Percentiles rank a stretch among this genome's conserved stretches.
These are phyloP conservation scores for Pachycephala philippinensis DNA, from an alignment of 2,113 vertebrate species.

Conservation along the genomic window DNA sequence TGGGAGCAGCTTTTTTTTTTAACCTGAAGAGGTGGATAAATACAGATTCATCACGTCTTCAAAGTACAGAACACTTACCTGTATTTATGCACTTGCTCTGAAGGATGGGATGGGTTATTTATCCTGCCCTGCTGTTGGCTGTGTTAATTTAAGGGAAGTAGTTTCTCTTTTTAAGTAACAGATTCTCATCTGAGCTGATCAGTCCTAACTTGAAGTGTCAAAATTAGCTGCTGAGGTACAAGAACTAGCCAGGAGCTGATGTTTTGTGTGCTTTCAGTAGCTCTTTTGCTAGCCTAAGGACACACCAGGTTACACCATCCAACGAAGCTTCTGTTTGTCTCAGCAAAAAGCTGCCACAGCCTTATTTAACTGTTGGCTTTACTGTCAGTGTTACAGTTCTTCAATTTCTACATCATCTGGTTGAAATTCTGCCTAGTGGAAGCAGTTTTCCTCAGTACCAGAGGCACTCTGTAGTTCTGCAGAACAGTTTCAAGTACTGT, in stretches of 20 bases:
- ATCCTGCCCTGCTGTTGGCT: neutral
- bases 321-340: neutral
- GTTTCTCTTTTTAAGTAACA: neutral
- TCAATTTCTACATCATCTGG: neutral
- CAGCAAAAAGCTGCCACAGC: neutral
- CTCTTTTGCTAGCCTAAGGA: neutral
- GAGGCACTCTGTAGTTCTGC: neutral
- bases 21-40: neutral
- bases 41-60: neutral
- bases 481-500: neutral
- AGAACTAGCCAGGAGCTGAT: neutral
- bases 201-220: neutral
- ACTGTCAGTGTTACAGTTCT: neutral
- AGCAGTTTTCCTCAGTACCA: neutral
- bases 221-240: neutral
- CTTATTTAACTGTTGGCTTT: neutral
- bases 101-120: neutral
- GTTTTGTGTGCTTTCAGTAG: neutral
- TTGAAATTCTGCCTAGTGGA: neutral
- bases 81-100: neutral
- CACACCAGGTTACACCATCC: neutral
- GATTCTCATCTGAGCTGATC: neutral
- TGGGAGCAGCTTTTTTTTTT: neutral
- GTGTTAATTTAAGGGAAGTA: neutral
- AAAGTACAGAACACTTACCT: neutral